Evolutionary conservation across 2,113 vertebrate species (phyloP).

Genomic region (Orientallactaga bullata): DNA sequence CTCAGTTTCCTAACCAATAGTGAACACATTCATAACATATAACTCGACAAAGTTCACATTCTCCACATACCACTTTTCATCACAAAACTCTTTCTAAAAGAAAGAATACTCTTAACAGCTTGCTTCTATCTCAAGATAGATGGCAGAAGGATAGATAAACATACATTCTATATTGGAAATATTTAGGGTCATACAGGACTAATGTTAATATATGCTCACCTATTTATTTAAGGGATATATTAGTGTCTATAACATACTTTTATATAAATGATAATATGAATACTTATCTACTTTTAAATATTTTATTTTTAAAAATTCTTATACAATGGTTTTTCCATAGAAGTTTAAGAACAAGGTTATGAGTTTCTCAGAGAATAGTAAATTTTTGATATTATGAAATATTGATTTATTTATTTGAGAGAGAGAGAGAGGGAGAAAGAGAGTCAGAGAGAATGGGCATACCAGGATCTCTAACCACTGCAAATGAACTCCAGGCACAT

Average conservation of each 20-base stretch:
- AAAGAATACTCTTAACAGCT: neutral
- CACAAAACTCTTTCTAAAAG: neutral
- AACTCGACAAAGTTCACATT: neutral
- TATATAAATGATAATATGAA: neutral
- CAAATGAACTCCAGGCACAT: too few species aligned
- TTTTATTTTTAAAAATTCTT: neutral
- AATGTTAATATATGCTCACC: neutral
- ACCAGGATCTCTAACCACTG: too few species aligned
- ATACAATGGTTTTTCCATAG: constrained; percentile 8
- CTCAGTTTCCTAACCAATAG: neutral
- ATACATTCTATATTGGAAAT: neutral
- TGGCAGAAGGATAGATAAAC: neutral
- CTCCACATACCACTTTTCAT: neutral
- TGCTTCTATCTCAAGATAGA: neutral
- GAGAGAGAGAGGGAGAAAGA: too few species aligned
- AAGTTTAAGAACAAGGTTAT: neutral
- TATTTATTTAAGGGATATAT: neutral
- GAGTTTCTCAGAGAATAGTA: neutral
- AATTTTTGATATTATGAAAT: neutral
- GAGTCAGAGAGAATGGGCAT: too few species aligned
- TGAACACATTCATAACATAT: neutral
- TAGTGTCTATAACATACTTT: neutral
- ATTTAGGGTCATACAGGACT: neutral
- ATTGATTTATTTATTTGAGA: too few species aligned
- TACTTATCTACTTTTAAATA: too few species aligned